Percentiles rank a stretch among this genome's conserved stretches.
phyloP scores from a whole-genome alignment of 1,140 invertebrate genomes.

The Bombus impatiens region DNA sequence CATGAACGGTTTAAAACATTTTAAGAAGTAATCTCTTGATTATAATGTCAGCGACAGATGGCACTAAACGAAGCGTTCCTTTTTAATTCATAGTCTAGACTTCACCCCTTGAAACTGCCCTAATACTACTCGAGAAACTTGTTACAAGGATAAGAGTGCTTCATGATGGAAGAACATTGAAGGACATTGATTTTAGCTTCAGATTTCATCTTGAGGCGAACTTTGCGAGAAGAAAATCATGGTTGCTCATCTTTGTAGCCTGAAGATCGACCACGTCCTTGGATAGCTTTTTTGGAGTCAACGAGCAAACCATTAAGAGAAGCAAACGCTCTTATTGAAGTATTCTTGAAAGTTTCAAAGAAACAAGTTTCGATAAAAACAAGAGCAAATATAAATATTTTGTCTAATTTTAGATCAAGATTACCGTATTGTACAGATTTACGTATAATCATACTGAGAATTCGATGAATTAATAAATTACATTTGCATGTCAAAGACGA shows the following conservation, averaged over 20 bases:
- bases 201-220: not conserved
- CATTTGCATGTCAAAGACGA: not conserved
- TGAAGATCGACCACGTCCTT: not conserved
- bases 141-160: not conserved
- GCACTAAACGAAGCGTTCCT: not conserved
- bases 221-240: not conserved
- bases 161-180: not conserved
- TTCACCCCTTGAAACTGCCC: not conserved
- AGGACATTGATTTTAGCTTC: conserved; percentile 1
- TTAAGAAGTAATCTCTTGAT: not conserved
- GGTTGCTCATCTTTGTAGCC: not conserved
- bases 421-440: not conserved
- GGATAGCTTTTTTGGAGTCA: not conserved
- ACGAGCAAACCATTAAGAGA: not conserved
- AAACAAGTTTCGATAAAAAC: not conserved
- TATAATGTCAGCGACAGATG: not conserved
- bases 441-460: not conserved
- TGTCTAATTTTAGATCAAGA: not conserved
- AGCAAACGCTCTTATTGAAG: not conserved
- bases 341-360: not conserved
- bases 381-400: not conserved
- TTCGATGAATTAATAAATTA: not conserved
- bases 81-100: conserved; percentile 2
- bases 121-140: not conserved
- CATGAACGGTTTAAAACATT: not conserved